phyloP scores from a whole-genome alignment of 2,888 invertebrate species.

The Entomobrya multifasciata region DNA sequence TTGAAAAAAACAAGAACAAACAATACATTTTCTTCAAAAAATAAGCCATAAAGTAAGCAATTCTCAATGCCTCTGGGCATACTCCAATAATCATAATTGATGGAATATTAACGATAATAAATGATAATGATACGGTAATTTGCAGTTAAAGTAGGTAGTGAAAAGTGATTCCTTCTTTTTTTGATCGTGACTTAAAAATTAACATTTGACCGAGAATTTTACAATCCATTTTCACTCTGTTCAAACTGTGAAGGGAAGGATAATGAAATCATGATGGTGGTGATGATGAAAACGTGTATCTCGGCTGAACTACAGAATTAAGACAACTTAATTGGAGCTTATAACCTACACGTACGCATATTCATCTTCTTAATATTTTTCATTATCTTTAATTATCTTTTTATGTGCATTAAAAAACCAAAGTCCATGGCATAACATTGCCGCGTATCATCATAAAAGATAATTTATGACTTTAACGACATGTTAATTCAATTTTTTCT shows the following conservation, averaged over 20 bases:
- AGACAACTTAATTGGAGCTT: conserved; percentile 57
- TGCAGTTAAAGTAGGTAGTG: conserved; percentile 6
- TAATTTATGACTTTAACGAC: conserved; percentile 21
- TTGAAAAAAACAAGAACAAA: conserved; percentile 20
- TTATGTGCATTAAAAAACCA: neutral
- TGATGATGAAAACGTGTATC: conserved; percentile 31
- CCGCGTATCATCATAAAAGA: too few species aligned
- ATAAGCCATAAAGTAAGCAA: too few species aligned
- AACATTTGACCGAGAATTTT: conserved; percentile 52
- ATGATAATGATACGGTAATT: conserved; percentile 15
- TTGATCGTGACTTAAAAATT: conserved; percentile 38
- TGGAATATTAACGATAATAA: conserved; percentile 20
- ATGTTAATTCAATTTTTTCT: conserved; percentile 29
- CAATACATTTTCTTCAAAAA: too few species aligned
- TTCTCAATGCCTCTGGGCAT: neutral
- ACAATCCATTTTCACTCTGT: conserved; percentile 6
- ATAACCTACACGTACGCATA: neutral
- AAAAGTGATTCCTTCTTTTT: neutral
- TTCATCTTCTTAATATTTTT: conserved; percentile 30
- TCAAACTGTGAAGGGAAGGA: too few species aligned
- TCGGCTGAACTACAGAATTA: too few species aligned
- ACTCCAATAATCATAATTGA: conserved; percentile 35
- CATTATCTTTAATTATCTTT: conserved; percentile 22
- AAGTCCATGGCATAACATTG: too few species aligned
- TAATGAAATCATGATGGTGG: neutral